A percentile compares a stretch with the other conserved stretches of the same genome.
These are phyloP conservation scores for Aphelenchoides avenae DNA, from an alignment of 1,140 invertebrate species.

Conservation along the genomic window DNA sequence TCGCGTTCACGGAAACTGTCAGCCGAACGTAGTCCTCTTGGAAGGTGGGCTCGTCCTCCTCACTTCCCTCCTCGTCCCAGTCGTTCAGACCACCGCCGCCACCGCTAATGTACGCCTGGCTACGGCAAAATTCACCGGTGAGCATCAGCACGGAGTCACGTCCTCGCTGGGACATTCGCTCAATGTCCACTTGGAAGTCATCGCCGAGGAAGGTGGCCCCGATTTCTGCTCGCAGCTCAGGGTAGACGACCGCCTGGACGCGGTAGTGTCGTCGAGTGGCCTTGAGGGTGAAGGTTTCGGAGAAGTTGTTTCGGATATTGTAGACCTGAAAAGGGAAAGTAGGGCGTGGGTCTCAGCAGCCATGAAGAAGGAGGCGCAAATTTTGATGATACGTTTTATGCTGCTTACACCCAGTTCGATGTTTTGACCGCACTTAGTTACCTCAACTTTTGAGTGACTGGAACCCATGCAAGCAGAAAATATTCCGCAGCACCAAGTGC, in stretches of 20 bases:
- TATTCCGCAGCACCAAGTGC: too few species aligned
- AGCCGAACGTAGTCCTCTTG: constrained; percentile 25
- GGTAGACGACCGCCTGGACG: constrained; percentile 46
- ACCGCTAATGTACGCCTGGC: constrained; percentile 13
- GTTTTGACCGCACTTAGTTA: too few species aligned
- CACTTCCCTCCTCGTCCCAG: background rate
- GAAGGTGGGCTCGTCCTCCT: constrained; percentile 13
- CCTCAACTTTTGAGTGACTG: too few species aligned
- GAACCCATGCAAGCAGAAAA: too few species aligned
- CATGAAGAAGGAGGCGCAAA: too few species aligned
- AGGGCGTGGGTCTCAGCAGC: too few species aligned
- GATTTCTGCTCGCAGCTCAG: constrained; percentile 20
- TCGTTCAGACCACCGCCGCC: constrained; percentile 1
- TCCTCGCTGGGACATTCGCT: constrained; percentile 38
- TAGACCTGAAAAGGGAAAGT: constrained; percentile 14
- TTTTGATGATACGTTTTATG: too few species aligned
- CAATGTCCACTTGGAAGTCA: constrained; percentile 41
- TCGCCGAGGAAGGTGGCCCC: constrained; percentile 23
- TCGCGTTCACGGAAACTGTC: constrained; percentile 52
- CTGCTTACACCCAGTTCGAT: too few species aligned
- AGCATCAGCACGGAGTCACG: constrained; percentile 41
- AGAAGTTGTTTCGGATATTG: constrained; percentile 16
- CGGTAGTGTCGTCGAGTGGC: constrained; percentile 22
- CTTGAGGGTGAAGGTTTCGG: constrained; percentile 29
- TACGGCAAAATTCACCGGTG: constrained; percentile 34